Percentiles rank a stretch among this genome's conserved stretches.
phyloP scores from a whole-genome alignment of 2,888 invertebrate species.

The Chaetogeoica ovagalla region DNA sequence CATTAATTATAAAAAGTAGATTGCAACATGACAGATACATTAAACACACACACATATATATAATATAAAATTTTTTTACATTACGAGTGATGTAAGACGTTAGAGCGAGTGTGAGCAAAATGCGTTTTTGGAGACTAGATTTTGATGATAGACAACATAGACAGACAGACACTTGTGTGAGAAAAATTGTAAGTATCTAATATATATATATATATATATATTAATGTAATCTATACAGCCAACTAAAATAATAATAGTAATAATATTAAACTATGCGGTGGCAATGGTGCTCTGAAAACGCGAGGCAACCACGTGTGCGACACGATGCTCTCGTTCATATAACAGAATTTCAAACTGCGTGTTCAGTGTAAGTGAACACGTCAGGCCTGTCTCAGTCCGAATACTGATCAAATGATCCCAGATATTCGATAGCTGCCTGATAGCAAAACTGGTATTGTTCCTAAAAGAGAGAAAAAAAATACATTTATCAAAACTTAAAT shows the following conservation, averaged over 20 bases:
- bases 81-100: background rate
- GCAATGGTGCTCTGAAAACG: background rate
- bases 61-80: background rate
- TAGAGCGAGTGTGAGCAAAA: background rate
- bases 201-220: background rate
- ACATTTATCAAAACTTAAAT: background rate
- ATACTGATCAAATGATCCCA: constrained; percentile 97
- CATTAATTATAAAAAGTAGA: too few relatives aligned
- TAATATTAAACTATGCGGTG: constrained; percentile 3
- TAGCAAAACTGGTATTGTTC: constrained; percentile 99
- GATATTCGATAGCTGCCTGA: constrained; percentile 95
- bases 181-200: background rate
- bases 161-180: constrained; percentile 18
- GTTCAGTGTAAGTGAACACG: constrained; percentile 53
- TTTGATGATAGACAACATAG: background rate
- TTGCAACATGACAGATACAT: too few relatives aligned
- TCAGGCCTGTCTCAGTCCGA: constrained; percentile 69
- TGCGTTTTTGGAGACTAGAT: constrained; percentile 31
- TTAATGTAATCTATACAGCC: constrained; percentile 15
- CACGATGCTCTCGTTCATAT: background rate
- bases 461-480: constrained; percentile 61
- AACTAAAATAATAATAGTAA: constrained; percentile 29
- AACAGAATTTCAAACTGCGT: constrained; percentile 33
- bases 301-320: background rate
- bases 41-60: too few relatives aligned